Evolutionary conservation across 2,888 invertebrate genomes (phyloP), one percentile per base, ranked within the genome.

Genomic region (Omphaloscelis lunosa): DNA sequence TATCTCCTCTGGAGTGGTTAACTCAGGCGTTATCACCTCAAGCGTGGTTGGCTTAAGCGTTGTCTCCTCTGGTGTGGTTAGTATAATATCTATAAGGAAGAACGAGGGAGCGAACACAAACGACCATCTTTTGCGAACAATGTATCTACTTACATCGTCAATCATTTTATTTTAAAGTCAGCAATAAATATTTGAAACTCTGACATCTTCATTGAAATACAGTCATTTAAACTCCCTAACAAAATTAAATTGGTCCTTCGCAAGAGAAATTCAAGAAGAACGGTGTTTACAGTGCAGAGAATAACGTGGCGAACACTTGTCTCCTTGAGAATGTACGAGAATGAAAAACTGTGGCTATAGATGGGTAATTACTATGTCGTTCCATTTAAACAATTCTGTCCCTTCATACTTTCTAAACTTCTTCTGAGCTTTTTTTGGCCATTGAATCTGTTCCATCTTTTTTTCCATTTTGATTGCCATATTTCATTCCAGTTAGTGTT

Each of bases 241-340:
- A 63, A 41, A 63, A n/a, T n/a, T n/a, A n/a, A n/a, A n/a, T 63
- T 63, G 63, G 63, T 63, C 63, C 63, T 63, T 45, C 63, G 63
- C 63, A 48, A 48, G 45, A 65, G 48, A 45, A 63, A 29, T 6
- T 23, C 27, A 48, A 65, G 65, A 48, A 45, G 29, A 29, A 17
- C 66, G 41, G 63, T 41, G 41, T n/a, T 27, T 17, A 20, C 29
- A 27, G 63, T 41, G 39, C 63, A 41, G 63, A 12, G 12, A 63
- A 63, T 12, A 39, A 39, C 41, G 48, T 6, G 27, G 66, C 3
- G 48, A 0, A 41, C 15, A 48, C 48, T 15, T 48, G 15, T 15
- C 48, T 48, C 15, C 48, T 15, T 15, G 63, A 39, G 39, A 41
- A 63, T n/a, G 23, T 41, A 15, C 63, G n/a, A 48, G 6, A 17